These are phyloP conservation scores for Trachops cirrhosus DNA, from an alignment of 2,797 vertebrate species.

Conservation along the genomic window DNA sequence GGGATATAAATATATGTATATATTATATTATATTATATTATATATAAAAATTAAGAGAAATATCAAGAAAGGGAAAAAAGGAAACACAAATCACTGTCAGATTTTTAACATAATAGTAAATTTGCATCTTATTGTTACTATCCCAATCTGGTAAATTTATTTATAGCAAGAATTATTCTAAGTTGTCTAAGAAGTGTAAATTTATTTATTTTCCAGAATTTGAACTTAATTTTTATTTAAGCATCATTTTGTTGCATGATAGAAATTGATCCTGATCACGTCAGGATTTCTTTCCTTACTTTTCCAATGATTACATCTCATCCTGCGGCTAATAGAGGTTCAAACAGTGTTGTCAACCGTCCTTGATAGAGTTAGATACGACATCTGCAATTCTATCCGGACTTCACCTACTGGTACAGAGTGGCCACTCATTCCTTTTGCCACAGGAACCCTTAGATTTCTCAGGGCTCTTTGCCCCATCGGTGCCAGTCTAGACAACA, in stretches of 20 bases:
- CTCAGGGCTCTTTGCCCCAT: neutral
- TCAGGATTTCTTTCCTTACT: neutral
- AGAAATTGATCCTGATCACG: neutral
- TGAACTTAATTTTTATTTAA: neutral
- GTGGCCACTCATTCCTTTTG: neutral
- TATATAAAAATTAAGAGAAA: neutral
- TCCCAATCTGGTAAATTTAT: neutral
- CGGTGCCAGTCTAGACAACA: neutral
- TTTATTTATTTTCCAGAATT: neutral
- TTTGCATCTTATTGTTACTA: neutral
- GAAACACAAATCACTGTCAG: neutral
- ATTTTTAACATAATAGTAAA: neutral
- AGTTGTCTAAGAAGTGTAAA: neutral
- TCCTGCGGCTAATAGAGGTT: neutral
- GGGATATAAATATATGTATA: neutral
- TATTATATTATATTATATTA: neutral
- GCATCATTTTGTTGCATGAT: neutral
- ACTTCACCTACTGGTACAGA: neutral
- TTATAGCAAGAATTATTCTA: neutral
- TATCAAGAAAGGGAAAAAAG: neutral
- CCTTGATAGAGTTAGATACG: neutral
- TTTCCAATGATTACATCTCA: neutral
- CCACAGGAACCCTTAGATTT: neutral
- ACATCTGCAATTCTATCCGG: neutral
- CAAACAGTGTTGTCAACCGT: neutral